A percentile compares a stretch with the other conserved stretches of the same genome.
phyloP scores from a whole-genome alignment of 2,888 invertebrate genomes.

The Archaeoteleia sp. region DNA sequence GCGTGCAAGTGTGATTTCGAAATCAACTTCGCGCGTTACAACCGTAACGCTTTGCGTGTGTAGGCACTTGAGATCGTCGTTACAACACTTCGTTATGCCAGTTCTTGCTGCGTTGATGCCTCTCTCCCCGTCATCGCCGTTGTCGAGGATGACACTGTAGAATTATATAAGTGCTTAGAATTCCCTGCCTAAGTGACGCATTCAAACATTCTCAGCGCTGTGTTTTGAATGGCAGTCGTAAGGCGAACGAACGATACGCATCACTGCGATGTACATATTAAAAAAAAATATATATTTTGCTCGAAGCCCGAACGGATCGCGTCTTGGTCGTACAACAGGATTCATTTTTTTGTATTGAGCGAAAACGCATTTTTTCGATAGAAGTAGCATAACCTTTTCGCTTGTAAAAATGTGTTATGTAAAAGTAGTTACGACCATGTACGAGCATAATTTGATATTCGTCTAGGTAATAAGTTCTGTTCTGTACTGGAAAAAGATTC shows the following conservation, averaged over 20 bases:
- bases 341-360: no score
- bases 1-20: constrained; percentile 43
- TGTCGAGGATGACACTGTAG: constrained; percentile 46
- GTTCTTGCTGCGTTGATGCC: constrained; percentile 18
- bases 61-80: constrained; percentile 6
- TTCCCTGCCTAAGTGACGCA: constrained; percentile 28
- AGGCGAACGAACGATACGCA: constrained; percentile 48
- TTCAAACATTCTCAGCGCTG: constrained; percentile 34
- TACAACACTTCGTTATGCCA: constrained; percentile 40
- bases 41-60: constrained; percentile 44
- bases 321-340: constrained; percentile 46
- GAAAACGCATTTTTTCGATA: no score
- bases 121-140: constrained; percentile 42
- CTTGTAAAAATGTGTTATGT: no score
- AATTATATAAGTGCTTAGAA: constrained; percentile 49
- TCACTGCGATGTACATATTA: constrained; percentile 47
- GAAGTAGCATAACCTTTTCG: no score
- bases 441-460: no score
- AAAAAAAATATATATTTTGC: constrained; percentile 40
- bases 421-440: no score
- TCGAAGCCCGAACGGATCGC: constrained; percentile 37
- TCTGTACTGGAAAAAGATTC: no score
- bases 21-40: constrained; percentile 47
- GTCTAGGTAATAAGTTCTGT: no score
- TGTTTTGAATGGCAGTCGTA: constrained; percentile 47